These are phyloP conservation scores for Atta texana DNA, from an alignment of 1,140 invertebrate genomes.

Conservation along the genomic window DNA sequence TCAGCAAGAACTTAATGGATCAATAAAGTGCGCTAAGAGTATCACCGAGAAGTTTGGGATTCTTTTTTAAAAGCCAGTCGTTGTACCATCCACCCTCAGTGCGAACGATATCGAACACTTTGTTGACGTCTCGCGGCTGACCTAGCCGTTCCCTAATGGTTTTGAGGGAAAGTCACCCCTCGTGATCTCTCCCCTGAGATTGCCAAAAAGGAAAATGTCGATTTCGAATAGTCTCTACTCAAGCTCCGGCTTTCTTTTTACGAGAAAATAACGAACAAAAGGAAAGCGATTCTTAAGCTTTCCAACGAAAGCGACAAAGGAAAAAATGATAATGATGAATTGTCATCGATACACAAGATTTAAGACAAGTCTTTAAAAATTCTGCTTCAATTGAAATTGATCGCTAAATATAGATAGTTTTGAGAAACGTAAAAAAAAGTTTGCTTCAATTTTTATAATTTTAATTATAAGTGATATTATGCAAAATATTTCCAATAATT, in stretches of 20 bases:
- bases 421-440: not conserved
- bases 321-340: conserved; percentile 6
- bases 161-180: conserved; percentile 20
- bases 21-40: conserved; percentile 45
- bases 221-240: not conserved
- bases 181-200: conserved; percentile 30
- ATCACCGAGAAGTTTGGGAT: conserved; percentile 19
- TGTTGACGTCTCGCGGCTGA: conserved; percentile 46
- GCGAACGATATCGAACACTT: not conserved
- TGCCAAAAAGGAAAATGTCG: conserved; percentile 8
- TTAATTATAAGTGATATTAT: conserved; percentile 6
- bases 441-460: conserved; percentile 4
- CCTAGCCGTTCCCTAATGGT: conserved; percentile 51
- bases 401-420: not conserved
- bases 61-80: conserved; percentile 54
- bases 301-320: not conserved
- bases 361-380: not conserved
- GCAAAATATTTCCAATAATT: not conserved
- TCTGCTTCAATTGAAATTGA: conserved; percentile 10
- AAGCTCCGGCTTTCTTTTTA: not conserved
- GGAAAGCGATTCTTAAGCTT: not conserved
- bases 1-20: conserved; percentile 36
- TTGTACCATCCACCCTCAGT: not conserved
- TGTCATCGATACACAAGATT: conserved; percentile 29
- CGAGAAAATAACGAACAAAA: not conserved